Evolutionary conservation across 2,888 invertebrate species (phyloP).

Genomic region (Zygaena filipendulae): DNA sequence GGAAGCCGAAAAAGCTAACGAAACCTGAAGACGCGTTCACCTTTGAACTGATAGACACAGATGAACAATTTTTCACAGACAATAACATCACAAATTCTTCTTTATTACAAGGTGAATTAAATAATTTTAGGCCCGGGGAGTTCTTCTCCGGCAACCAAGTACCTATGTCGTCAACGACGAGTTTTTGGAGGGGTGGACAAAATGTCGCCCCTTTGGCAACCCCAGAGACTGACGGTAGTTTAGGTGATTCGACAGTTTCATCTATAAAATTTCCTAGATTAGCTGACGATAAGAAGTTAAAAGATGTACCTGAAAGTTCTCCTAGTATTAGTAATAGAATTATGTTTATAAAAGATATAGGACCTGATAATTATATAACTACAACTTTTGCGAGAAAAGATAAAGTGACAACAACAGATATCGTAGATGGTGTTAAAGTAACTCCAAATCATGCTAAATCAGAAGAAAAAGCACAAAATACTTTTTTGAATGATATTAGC

Average conservation of each 20-base stretch:
- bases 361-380: constrained; percentile 79
- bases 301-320: constrained; percentile 51
- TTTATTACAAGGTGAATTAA: constrained; percentile 42
- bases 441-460: constrained; percentile 53
- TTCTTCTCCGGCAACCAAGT: constrained; percentile 54
- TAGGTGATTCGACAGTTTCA: constrained; percentile 66
- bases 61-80: constrained; percentile 72
- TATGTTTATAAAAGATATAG: constrained; percentile 73
- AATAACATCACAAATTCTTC: constrained; percentile 58
- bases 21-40: constrained; percentile 82
- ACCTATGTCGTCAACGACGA: constrained; percentile 45
- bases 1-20: constrained; percentile 73
- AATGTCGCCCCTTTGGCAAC: constrained; percentile 69
- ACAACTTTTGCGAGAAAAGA: constrained; percentile 69
- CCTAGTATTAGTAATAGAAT: constrained; percentile 61
- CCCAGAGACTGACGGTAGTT: constrained; percentile 71
- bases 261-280: constrained; percentile 59
- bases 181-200: constrained; percentile 51
- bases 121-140: constrained; percentile 61
- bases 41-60: constrained; percentile 86
- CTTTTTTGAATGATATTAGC: constrained; percentile 57
- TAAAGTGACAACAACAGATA: constrained; percentile 32
- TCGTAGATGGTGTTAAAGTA: constrained; percentile 36
- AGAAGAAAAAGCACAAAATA: constrained; percentile 58
- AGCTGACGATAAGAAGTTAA: constrained; percentile 46